Percentiles rank a stretch among this genome's conserved stretches.
phyloP scores from a whole-genome alignment of 1,140 invertebrate species.

The Bombus fervidus region DNA sequence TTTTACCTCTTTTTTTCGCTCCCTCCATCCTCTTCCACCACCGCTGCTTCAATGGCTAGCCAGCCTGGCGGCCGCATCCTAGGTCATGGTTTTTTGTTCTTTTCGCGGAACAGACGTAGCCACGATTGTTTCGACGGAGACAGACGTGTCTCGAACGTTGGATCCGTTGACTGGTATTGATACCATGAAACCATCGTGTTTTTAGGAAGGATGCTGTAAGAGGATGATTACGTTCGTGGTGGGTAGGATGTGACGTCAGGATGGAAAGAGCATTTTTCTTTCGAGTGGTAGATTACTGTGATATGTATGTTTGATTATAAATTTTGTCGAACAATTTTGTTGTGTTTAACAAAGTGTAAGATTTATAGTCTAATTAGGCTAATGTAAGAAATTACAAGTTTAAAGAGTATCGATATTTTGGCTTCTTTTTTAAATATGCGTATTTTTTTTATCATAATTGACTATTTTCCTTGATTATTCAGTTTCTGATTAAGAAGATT shows the following conservation, averaged over 20 bases:
- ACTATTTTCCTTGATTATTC: neutral
- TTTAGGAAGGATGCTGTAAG: neutral
- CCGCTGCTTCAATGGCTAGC: neutral
- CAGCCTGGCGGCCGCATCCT: neutral
- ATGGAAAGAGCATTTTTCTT: neutral
- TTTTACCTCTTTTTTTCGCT: conserved; percentile 2
- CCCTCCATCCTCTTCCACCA: neutral
- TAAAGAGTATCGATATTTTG: neutral
- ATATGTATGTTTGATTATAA: neutral
- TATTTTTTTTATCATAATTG: neutral
- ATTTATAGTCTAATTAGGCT: neutral
- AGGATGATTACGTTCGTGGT: neutral
- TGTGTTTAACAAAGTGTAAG: neutral
- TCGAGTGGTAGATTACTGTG: neutral
- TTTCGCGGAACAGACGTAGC: neutral
- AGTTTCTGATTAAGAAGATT: neutral
- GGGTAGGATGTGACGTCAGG: neutral
- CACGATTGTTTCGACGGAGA: neutral
- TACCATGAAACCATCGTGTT: neutral
- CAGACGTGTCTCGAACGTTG: neutral
- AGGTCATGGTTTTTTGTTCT: conserved; percentile 16
- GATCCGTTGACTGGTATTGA: neutral
- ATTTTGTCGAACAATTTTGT: neutral
- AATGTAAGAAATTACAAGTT: neutral
- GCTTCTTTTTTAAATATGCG: neutral